These are phyloP conservation scores for Invenusta paracnida DNA, from an alignment of 2,888 invertebrate species.

Conservation along the genomic window DNA sequence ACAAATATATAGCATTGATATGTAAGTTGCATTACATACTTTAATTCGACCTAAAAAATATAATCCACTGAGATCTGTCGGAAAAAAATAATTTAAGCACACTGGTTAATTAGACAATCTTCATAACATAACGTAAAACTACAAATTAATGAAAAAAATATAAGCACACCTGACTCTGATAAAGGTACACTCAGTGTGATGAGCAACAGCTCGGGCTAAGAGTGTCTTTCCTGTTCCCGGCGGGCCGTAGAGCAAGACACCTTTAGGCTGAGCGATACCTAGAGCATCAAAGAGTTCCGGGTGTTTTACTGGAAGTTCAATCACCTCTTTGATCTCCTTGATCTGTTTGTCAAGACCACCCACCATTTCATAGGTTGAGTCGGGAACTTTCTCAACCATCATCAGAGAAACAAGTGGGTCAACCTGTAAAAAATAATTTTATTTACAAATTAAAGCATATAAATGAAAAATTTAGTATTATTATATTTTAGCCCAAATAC, in stretches of 20 bases:
- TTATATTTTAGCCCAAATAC: neutral
- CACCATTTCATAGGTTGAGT: constrained; percentile 99
- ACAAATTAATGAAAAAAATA: too few relatives aligned
- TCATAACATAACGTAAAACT: too few relatives aligned
- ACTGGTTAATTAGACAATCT: too few relatives aligned
- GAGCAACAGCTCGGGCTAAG: constrained; percentile 92
- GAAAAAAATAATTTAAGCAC: too few relatives aligned
- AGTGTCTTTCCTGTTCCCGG: constrained; percentile 93
- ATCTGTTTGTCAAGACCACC: constrained; percentile 98
- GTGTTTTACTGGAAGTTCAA: constrained; percentile 97
- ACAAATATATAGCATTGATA: too few relatives aligned
- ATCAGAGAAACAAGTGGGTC: constrained; percentile 96
- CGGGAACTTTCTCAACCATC: constrained; percentile 99
- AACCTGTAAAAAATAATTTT: constrained; percentile 64
- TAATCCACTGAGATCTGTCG: too few relatives aligned
- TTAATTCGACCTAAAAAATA: too few relatives aligned
- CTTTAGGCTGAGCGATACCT: constrained; percentile 95
- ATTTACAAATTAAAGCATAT: neutral
- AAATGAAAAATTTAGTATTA: too few relatives aligned
- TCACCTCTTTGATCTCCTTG: constrained; percentile 98
- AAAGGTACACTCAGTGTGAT: constrained; percentile 98
- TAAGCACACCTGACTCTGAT: constrained; percentile 71
- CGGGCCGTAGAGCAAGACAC: constrained; percentile 90
- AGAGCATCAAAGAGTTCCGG: constrained; percentile 98
- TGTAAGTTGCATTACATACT: too few relatives aligned